Conservation (phyloP, 2,797 vertebrate genomes). For the Coranthus polyacanthus region DNA sequence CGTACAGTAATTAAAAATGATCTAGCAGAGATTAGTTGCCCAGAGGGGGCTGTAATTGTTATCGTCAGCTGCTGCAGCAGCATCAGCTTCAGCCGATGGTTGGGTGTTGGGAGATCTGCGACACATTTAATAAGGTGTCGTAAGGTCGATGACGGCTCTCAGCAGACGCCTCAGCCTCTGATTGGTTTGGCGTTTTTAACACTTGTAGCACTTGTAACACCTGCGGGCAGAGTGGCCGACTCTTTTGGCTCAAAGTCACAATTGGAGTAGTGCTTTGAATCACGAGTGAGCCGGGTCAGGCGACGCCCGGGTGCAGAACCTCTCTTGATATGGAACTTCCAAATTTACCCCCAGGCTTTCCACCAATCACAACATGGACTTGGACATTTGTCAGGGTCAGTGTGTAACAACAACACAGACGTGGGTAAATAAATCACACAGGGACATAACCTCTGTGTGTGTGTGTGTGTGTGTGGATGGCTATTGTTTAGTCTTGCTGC, state of each 20-base stretch:
- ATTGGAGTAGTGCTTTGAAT: conserved; percentile 38
- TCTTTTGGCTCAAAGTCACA: conserved; percentile 19
- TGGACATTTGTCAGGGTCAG: conserved; percentile 53
- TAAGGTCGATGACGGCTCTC: conserved; percentile 22
- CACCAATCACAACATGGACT: conserved; percentile 56
- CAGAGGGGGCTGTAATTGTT: background rate
- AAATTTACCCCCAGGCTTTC: conserved; percentile 68
- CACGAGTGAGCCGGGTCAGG: conserved; percentile 47
- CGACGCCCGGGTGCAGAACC: conserved; percentile 30
- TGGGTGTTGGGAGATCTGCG: conserved; percentile 41
- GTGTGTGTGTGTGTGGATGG: conserved; percentile 18
- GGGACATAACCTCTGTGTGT: conserved; percentile 48
- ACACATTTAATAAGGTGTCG: conserved; percentile 61
- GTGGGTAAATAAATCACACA: conserved; percentile 59
- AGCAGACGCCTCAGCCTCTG: conserved; percentile 22
- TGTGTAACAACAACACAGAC: conserved; percentile 48
- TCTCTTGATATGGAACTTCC: conserved; percentile 59
- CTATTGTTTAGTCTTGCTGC: conserved; percentile 79
- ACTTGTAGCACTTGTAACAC: conserved; percentile 12
- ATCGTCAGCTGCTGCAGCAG: background rate
- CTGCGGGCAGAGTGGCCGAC: background rate
- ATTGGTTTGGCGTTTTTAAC: conserved; percentile 26
- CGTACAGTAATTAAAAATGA: conserved; percentile 59
- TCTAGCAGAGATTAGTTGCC: conserved; percentile 56
- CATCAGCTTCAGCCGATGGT: conserved; percentile 20